Conservation (phyloP, 1,140 invertebrate species). For the Aradophagus sp. region DNA sequence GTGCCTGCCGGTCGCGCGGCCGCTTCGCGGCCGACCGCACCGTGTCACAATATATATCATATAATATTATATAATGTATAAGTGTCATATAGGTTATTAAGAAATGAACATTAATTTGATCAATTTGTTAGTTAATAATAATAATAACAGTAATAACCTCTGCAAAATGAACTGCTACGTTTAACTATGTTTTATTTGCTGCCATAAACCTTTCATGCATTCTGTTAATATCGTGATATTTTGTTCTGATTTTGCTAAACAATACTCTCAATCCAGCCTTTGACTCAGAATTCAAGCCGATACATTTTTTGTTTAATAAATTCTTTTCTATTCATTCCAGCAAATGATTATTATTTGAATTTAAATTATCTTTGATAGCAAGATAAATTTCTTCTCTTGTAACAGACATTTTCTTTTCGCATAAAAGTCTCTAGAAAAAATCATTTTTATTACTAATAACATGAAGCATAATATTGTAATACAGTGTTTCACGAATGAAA, state of each 20-base stretch:
- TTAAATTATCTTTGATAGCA: no score
- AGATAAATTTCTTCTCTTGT: not conserved
- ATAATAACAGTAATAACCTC: no score
- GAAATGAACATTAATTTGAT: not conserved
- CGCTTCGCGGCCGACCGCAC: no score
- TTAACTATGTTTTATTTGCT: not conserved
- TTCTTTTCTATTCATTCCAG: not conserved
- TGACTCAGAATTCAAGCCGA: conserved; percentile 1
- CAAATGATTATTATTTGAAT: no score
- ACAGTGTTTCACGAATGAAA: not conserved
- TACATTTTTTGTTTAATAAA: not conserved
- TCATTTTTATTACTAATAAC: not conserved
- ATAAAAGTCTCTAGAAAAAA: not conserved
- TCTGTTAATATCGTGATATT: conserved; percentile 2
- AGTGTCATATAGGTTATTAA: no score
- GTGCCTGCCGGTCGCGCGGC: no score
- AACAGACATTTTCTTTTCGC: not conserved
- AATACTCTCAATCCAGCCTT: conserved; percentile 2
- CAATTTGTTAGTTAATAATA: no score
- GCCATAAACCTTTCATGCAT: conserved; percentile 3
- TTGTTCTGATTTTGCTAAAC: not conserved
- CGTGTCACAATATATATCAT: no score
- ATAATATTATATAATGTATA: no score
- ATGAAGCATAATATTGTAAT: not conserved
- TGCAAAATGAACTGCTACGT: not conserved